Evolutionary conservation across 2,113 vertebrate genomes (phyloP).

Genomic region (Anguilla japonica): DNA sequence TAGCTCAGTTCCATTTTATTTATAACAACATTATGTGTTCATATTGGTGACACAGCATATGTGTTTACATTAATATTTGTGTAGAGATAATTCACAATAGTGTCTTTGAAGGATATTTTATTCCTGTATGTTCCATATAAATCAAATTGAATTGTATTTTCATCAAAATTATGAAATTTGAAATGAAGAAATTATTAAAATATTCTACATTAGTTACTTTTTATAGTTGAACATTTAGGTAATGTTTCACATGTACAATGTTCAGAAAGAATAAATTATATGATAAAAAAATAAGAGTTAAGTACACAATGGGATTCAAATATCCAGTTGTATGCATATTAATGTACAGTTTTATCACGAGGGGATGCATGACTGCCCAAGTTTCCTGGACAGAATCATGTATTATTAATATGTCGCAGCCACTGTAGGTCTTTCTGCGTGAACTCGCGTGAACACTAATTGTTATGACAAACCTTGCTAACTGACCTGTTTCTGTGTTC

Average conservation of each 20-base stretch:
- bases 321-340: slow-evolving; percentile 53
- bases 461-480: slow-evolving; percentile 81
- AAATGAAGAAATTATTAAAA: too few relatives aligned
- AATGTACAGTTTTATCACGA: slow-evolving; percentile 65
- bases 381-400: slow-evolving; percentile 86
- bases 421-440: slow-evolving; percentile 75
- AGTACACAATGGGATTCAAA: slow-evolving; percentile 35
- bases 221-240: not conserved
- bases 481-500: slow-evolving; percentile 47
- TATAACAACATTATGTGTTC: too few relatives aligned
- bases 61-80: not conserved
- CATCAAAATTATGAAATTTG: too few relatives aligned
- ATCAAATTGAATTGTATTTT: too few relatives aligned
- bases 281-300: slow-evolving; percentile 30
- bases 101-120: slow-evolving; percentile 11
- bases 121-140: not conserved
- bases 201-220: not conserved
- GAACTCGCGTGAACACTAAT: slow-evolving; percentile 83
- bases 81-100: not conserved
- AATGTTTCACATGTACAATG: not conserved
- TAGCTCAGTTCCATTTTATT: not conserved
- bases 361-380: slow-evolving; percentile 87
- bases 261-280: not conserved
- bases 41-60: not conserved
- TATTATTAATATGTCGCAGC: slow-evolving; percentile 92